These are phyloP conservation scores for Aspidoscelis tigris DNA, from an alignment of 2,113 vertebrate species.

Conservation along the genomic window DNA sequence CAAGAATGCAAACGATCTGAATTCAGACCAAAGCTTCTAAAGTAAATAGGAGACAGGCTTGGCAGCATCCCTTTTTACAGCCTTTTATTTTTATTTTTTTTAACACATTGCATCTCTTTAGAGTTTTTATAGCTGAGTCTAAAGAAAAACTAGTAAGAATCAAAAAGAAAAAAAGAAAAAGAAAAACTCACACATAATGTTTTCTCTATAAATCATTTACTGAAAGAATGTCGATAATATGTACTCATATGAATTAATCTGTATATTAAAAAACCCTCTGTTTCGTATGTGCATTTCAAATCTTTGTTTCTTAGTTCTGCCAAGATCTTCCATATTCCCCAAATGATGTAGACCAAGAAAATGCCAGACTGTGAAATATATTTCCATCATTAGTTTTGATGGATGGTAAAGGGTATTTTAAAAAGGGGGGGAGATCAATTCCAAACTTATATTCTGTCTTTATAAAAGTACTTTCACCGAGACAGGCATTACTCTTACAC, in stretches of 20 bases:
- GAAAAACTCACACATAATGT: no score
- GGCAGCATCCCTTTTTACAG: neutral
- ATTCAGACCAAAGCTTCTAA: neutral
- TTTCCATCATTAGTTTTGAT: conserved; percentile 28
- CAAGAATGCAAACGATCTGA: neutral
- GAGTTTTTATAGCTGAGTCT: neutral
- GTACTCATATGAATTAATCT: neutral
- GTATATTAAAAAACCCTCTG: neutral
- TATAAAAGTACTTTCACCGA: conserved; percentile 20
- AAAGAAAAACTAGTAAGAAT: neutral
- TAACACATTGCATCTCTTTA: neutral
- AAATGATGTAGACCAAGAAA: conserved; percentile 9
- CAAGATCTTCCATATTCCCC: neutral
- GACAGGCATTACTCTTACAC: conserved; percentile 11
- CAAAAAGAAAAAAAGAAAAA: neutral
- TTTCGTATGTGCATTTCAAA: conserved; percentile 1
- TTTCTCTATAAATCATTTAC: neutral
- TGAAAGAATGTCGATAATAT: neutral
- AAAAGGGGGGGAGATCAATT: conserved; percentile 11
- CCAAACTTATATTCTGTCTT: conserved; percentile 19
- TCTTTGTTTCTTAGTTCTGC: conserved; percentile 1
- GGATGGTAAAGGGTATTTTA: conserved; percentile 5
- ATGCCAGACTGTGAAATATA: neutral
- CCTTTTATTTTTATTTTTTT: neutral
- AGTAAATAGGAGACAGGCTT: neutral